Evolutionary conservation across 2,888 invertebrate species (phyloP), one percentile per base, ranked within the genome.

Genomic region (Sinodicranocentrus sp.): DNA sequence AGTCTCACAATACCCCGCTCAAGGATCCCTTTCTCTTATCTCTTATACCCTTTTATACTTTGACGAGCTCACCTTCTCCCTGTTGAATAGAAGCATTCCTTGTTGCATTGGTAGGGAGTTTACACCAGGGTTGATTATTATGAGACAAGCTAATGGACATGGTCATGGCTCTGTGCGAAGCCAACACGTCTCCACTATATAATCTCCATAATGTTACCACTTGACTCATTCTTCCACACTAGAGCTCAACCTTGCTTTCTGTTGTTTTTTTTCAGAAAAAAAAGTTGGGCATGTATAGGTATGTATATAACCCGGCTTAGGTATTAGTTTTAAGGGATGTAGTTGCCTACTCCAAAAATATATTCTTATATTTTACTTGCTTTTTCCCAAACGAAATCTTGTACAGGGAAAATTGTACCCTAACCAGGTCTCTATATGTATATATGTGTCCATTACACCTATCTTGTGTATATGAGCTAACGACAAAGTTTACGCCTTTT

Each of bases 401-500:
- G n/a, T n/a, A n/a, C n/a, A n/a, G n/a, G n/a, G n/a, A n/a, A n/a
- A n/a, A n/a, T n/a, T n/a, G 19, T 28, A n/a, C n/a, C n/a, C n/a
- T n/a, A n/a, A n/a, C n/a, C n/a, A n/a, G n/a, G n/a, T n/a, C n/a
- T n/a, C n/a, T n/a, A n/a, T n/a, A n/a, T 63, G 17, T 54, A 33
- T 25, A n/a, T 44, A 13, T 59, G 8, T 68, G 67, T 39, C 67
- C 77, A 77, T 68, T 59, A 68, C 28, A 77, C 68, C 39, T 77
- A 57, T 68, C 17, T 39, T n/a, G 21, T 77, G 28, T 68, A 67
- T 54, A 67, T 77, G 67, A n/a, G 67, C 77, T 43, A 68, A 59
- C 57, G 39, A 77, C 72, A 68, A 39, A 77, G 44, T 80, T 80
- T 80, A 67, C 80, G 80, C 67, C 80, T 72, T 59, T 28, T 52